phyloP scores from a whole-genome alignment of 2,888 invertebrate species.

The Chamaedrilus cognettii region DNA sequence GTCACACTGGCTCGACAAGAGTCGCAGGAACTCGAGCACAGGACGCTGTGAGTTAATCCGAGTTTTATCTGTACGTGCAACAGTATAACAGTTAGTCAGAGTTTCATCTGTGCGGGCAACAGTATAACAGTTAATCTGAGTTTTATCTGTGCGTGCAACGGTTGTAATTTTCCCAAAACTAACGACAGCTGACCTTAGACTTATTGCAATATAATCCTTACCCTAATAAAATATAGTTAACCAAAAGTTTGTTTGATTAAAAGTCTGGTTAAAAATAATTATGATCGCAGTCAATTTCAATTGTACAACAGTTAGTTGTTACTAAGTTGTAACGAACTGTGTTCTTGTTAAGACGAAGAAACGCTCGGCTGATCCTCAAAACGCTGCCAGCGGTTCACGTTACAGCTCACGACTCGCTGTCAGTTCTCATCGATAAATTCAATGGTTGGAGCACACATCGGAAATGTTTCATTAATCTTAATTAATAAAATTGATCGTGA shows the following conservation, averaged over 20 bases:
- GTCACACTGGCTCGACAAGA: not conserved
- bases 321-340: no score
- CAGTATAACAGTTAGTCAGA: not conserved
- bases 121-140: not conserved
- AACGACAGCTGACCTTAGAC: no score
- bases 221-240: no score
- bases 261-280: no score
- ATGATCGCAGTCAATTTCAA: no score
- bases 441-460: conserved; percentile 2
- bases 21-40: conserved; percentile 1
- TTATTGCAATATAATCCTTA: no score
- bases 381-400: not conserved
- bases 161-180: no score
- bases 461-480: no score
- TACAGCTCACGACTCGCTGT: not conserved
- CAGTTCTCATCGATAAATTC: not conserved
- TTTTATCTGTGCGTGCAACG: not conserved
- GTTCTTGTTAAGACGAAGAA: not conserved
- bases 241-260: no score
- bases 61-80: not conserved
- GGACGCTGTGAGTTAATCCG: not conserved
- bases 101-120: not conserved
- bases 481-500: no score
- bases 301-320: no score
- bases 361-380: not conserved